phyloP scores from a whole-genome alignment of 23 tunicate species.

The Corella eumyota region DNA sequence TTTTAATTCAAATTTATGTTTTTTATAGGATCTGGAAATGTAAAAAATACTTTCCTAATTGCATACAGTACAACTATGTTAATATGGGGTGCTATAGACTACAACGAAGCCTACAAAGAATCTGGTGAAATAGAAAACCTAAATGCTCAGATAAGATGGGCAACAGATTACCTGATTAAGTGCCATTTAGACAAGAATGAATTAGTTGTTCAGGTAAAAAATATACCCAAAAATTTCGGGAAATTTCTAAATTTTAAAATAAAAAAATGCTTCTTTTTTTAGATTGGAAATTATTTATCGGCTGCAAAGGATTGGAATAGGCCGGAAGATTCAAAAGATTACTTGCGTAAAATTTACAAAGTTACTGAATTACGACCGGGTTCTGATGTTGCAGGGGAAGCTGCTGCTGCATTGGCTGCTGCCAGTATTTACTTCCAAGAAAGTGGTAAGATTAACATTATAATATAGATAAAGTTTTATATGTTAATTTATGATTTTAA shows the following conservation, averaged over 20 bases:
- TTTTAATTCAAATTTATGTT: too few relatives aligned
- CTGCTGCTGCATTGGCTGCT: constrained; percentile 78
- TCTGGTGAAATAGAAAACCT: constrained; percentile 35
- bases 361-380: constrained; percentile 34
- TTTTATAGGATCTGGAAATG: constrained; percentile 60
- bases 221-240: too few relatives aligned
- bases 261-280: too few relatives aligned
- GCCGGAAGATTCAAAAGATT: constrained; percentile 34
- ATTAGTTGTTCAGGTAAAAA: constrained; percentile 66
- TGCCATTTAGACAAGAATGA: constrained; percentile 22
- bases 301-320: constrained; percentile 27
- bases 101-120: constrained; percentile 38
- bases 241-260: neutral
- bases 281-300: constrained; percentile 57
- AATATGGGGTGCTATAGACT: constrained; percentile 86
- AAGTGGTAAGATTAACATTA: constrained; percentile 27
- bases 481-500: too few relatives aligned
- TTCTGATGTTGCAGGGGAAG: constrained; percentile 67
- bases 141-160: constrained; percentile 30
- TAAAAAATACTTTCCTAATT: constrained; percentile 50
- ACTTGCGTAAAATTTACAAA: constrained; percentile 14
- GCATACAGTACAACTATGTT: constrained; percentile 71
- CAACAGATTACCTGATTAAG: constrained; percentile 52
- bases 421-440: constrained; percentile 42
- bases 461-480: too few relatives aligned